These are phyloP conservation scores for Acanthococcus lagerstroemiae DNA, from an alignment of 2,888 invertebrate species.

Conservation along the genomic window DNA sequence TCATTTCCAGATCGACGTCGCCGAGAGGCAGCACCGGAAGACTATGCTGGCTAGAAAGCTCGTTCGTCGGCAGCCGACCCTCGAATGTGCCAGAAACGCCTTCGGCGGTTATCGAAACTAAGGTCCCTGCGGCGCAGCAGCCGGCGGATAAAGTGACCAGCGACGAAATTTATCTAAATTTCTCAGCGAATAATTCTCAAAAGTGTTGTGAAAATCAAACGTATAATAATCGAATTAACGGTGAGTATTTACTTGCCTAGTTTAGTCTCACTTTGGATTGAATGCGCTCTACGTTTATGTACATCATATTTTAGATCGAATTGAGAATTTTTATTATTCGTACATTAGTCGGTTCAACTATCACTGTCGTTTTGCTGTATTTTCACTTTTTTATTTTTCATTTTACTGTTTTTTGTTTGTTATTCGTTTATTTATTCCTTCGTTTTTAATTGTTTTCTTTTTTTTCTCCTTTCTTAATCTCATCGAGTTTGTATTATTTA, in stretches of 20 bases:
- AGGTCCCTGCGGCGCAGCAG: neutral
- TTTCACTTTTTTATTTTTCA: neutral
- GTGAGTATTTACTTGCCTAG: conserved; percentile 31
- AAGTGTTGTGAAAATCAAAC: conserved; percentile 24
- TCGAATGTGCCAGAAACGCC: conserved; percentile 43
- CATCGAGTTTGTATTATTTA: conserved; percentile 2
- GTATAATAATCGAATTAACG: conserved; percentile 23
- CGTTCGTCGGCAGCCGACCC: conserved; percentile 77
- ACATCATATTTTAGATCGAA: neutral
- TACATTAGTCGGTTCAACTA: neutral
- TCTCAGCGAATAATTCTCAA: conserved; percentile 6
- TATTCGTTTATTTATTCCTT: conserved; percentile 6
- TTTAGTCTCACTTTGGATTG: neutral
- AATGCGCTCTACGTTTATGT: neutral
- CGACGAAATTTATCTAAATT: conserved; percentile 18
- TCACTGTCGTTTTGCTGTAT: neutral
- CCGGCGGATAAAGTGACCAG: neutral
- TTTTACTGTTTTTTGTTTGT: conserved; percentile 1
- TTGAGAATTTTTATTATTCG: neutral
- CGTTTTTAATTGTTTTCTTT: conserved; percentile 11
- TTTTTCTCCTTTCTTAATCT: conserved; percentile 11
- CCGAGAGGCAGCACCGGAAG: conserved; percentile 52
- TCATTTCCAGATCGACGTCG: conserved; percentile 41
- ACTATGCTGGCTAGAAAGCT: conserved; percentile 84
- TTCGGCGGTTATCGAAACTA: neutral